Evolutionary conservation across 2,797 vertebrate species (phyloP), one percentile per base, ranked within the genome.

Genomic region (Pangasius sanitwongsei): DNA sequence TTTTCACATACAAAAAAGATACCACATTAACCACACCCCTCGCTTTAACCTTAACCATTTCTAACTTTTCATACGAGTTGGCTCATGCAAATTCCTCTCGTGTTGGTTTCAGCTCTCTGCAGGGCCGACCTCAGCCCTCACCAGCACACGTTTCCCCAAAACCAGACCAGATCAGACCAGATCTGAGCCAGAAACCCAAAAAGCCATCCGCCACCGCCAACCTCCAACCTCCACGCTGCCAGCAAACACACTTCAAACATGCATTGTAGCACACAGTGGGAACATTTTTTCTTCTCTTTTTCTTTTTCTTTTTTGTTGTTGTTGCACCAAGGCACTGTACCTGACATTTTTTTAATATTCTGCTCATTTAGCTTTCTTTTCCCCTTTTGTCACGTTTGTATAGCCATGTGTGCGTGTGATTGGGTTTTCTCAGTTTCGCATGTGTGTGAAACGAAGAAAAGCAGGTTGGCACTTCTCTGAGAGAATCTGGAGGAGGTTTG

Each of bases 101-200:
- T 69, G 59, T 77, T n/a, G 89, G 80, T 91, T 91, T 90, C 84
- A 86, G 77, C 67, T 78, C 41, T 89, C 86, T 87, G 86, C 84
- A 88, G 65, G 77, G 86, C 89, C 87, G 74, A 91, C 91, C 92
- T 92, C 92, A 91, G 89, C 77, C 80, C 88, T 90, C 88, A 90
- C 90, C 89, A 89, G 89, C 87, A 57, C 87, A 61, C 85, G 81
- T 87, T 89, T 90, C 87, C 89, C 89, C 89, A 92, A 89, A 91
- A 80, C 91, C 89, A 90, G 90, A 90, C 89, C 90, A 92, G 91
- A 92, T 87, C 90, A 91, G 91, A 92, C 91, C 92, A 92, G 92
- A 95, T 95, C 95, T 87, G 94, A 94, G 95, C 92, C 92, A 92
- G 90, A 93, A 94, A 94, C 93, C 94, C 93, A 93, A 94, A 94